phyloP scores from a whole-genome alignment of 2,113 vertebrate species.

The Carassius carassius region DNA sequence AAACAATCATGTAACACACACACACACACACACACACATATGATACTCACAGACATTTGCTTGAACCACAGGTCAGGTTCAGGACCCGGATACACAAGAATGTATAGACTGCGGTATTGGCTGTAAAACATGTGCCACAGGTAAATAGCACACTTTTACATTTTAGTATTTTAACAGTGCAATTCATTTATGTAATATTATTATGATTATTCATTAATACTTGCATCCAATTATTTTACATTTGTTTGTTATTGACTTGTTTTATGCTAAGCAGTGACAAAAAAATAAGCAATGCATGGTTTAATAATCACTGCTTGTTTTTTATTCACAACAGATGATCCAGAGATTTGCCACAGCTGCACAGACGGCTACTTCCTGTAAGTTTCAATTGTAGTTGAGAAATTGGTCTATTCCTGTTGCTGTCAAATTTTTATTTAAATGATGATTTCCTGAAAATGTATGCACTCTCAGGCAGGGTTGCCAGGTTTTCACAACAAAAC shows the following conservation, averaged over 20 bases:
- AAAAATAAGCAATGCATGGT: no score
- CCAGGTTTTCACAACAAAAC: no score
- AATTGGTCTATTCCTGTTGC: neutral
- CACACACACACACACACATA: no score
- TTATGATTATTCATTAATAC: neutral
- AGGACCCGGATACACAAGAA: conserved; percentile 78
- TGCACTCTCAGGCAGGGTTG: neutral
- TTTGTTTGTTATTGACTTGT: no score
- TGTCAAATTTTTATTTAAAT: neutral
- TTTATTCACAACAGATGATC: conserved; percentile 66
- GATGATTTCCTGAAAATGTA: neutral
- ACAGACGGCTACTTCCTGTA: conserved; percentile 75
- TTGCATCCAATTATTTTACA: no score
- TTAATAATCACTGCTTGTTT: conserved; percentile 42
- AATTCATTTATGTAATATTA: neutral
- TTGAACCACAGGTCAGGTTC: conserved; percentile 73
- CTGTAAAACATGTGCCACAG: conserved; percentile 76
- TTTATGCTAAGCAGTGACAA: no score
- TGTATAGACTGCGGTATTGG: conserved; percentile 77
- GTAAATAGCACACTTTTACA: conserved; percentile 60
- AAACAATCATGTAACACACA: no score
- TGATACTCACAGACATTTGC: neutral
- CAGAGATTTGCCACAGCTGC: conserved; percentile 75
- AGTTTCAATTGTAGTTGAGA: conserved; percentile 57
- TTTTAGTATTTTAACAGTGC: neutral